phyloP scores from a whole-genome alignment of 1,140 invertebrate species.

The Neuroterus valhalla region DNA sequence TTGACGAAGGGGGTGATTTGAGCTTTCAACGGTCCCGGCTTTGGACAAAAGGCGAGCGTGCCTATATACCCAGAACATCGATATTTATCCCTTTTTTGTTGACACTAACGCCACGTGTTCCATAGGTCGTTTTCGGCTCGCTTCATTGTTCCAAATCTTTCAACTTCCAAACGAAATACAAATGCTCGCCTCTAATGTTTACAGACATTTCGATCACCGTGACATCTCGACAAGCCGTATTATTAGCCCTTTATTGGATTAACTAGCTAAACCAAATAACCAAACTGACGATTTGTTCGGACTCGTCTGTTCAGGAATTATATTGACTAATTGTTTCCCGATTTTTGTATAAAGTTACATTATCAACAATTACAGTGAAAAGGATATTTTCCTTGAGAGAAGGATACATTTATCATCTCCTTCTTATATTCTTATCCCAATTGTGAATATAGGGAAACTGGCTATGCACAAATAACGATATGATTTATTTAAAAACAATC shows the following conservation, averaged over 20 bases:
- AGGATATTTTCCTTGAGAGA: too few species aligned
- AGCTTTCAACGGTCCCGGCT: slow-evolving; percentile 42
- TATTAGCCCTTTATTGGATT: background rate
- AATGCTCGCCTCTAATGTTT: slow-evolving; percentile 4
- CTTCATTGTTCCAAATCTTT: slow-evolving; percentile 3
- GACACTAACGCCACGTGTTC: slow-evolving; percentile 11
- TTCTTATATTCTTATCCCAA: too few species aligned
- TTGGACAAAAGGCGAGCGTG: slow-evolving; percentile 9
- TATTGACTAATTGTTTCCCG: too few species aligned
- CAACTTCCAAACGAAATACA: background rate
- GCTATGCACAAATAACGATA: too few species aligned
- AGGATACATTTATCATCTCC: too few species aligned
- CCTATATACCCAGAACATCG: slow-evolving; percentile 5
- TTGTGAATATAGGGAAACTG: too few species aligned
- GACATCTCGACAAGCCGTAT: background rate
- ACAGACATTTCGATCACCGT: slow-evolving; percentile 12
- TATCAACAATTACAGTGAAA: too few species aligned
- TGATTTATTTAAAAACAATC: too few species aligned
- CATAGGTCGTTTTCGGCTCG: background rate
- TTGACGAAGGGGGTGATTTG: slow-evolving; percentile 53
- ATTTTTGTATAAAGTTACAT: too few species aligned
- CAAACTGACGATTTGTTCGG: background rate
- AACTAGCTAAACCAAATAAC: background rate
- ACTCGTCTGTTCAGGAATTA: too few species aligned
- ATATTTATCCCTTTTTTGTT: slow-evolving; percentile 13